Evolutionary conservation across 2,888 invertebrate species (phyloP).

Genomic region (Drosophila siamana): DNA sequence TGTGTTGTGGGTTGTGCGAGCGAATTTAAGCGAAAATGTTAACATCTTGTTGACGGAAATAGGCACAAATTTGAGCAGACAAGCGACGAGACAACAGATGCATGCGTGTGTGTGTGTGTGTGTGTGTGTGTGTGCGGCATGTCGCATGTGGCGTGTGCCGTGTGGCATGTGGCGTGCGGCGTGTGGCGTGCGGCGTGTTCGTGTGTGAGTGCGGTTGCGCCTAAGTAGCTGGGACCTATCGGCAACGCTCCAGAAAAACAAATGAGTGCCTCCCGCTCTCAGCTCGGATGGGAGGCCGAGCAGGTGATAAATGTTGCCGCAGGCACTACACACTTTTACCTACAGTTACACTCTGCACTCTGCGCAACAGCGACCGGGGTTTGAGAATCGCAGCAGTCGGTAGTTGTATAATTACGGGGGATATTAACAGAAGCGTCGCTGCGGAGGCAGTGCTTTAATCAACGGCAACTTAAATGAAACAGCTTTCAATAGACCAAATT

Average conservation of each 20-base stretch:
- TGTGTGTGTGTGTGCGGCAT: constrained; percentile 34
- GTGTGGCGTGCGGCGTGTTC: constrained; percentile 27
- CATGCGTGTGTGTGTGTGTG: constrained; percentile 32
- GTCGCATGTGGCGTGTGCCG: constrained; percentile 26
- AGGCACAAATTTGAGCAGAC: constrained; percentile 74
- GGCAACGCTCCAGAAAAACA: constrained; percentile 32
- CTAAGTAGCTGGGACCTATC: constrained; percentile 36
- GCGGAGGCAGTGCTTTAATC: no score
- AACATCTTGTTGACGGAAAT: constrained; percentile 81
- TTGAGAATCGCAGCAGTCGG: no score
- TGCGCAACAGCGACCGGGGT: no score
- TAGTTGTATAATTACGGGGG: no score
- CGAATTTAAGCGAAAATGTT: constrained; percentile 76
- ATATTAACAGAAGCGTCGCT: no score
- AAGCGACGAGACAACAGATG: constrained; percentile 53
- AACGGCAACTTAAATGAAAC: no score
- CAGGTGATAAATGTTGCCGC: constrained; percentile 10
- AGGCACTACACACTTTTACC: not conserved
- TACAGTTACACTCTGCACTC: not conserved
- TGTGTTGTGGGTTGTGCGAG: constrained; percentile 26
- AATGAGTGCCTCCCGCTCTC: constrained; percentile 16
- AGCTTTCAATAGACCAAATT: no score
- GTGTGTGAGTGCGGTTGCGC: constrained; percentile 24
- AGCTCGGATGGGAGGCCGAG: not conserved
- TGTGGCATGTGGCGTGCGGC: constrained; percentile 17